Percentiles rank a stretch among this genome's conserved stretches.
Evolutionary conservation across 2,797 vertebrate species (phyloP).

Genomic region (Muraenolepis orangiensis): DNA sequence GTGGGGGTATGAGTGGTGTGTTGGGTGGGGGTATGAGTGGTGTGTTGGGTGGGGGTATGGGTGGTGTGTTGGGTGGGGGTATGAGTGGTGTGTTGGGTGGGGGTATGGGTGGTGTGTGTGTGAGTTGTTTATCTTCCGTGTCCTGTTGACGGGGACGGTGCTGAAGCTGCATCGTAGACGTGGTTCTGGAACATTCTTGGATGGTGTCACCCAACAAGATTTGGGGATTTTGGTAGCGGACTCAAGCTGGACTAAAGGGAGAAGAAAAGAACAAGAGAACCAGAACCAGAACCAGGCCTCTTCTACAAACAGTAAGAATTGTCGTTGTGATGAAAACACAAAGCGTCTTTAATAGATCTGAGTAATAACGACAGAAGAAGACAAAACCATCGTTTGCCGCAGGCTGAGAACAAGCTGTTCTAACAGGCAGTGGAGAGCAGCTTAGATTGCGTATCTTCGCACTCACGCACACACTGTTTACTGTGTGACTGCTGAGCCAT

Average conservation of each 20-base stretch:
- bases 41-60: background rate
- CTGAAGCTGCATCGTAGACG: conserved; percentile 50
- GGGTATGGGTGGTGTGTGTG: background rate
- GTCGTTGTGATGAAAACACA: conserved; percentile 28
- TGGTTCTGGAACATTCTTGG: conserved; percentile 46
- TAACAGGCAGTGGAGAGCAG: conserved; percentile 29
- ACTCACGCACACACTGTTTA: background rate
- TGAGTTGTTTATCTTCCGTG: conserved; percentile 31
- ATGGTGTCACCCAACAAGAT: conserved; percentile 46
- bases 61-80: conserved; percentile 26
- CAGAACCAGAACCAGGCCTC: conserved; percentile 53
- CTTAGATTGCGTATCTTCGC: conserved; percentile 35
- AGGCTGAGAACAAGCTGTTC: conserved; percentile 12
- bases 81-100: conserved; percentile 37
- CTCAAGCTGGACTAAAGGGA: conserved; percentile 34
- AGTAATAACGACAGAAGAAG: conserved; percentile 36
- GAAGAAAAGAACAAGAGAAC: conserved; percentile 5
- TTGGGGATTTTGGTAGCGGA: conserved; percentile 39
- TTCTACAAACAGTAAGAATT: conserved; percentile 47
- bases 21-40: background rate
- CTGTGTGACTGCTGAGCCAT: background rate
- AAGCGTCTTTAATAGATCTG: conserved; percentile 49
- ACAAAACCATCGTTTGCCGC: background rate
- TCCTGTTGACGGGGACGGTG: conserved; percentile 43
- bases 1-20: too few species aligned